These are phyloP conservation scores for Otis tarda DNA, from an alignment of 2,113 vertebrate genomes.

Conservation along the genomic window DNA sequence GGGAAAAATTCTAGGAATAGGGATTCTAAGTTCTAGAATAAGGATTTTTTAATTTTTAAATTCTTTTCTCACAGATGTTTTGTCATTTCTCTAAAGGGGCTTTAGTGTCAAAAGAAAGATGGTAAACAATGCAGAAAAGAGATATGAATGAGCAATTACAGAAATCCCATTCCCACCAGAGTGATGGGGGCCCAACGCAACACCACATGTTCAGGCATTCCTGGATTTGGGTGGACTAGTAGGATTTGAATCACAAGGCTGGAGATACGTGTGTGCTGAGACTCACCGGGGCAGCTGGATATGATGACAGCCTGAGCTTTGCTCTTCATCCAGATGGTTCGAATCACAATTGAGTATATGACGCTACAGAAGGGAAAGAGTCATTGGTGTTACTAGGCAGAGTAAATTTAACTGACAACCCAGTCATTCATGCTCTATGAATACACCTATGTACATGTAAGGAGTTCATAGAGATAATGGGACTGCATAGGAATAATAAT, in stretches of 20 bases:
- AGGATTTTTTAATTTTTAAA: not conserved
- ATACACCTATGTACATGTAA: not conserved
- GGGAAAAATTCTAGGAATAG: not conserved
- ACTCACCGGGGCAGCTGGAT: conserved; percentile 77
- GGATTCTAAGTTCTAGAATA: not conserved
- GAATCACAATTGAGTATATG: conserved; percentile 78
- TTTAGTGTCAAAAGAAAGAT: not conserved
- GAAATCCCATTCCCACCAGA: not conserved
- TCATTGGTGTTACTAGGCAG: not conserved
- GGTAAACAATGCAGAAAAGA: not conserved
- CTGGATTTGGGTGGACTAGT: not conserved
- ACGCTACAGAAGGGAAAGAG: conserved; percentile 28
- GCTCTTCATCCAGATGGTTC: conserved; percentile 81
- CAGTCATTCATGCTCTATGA: fast-evolving
- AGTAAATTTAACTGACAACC: not conserved
- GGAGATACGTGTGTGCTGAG: not conserved
- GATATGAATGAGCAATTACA: not conserved
- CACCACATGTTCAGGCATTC: not conserved
- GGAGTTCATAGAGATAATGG: not conserved
- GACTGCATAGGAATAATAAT: not conserved
- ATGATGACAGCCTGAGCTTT: conserved; percentile 67
- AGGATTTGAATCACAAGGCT: fast-evolving
- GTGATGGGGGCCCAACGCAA: fast-evolving
- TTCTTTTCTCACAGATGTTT: not conserved
- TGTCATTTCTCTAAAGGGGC: not conserved